These are phyloP conservation scores for Fringilla coelebs DNA, from an alignment of 2,797 vertebrate genomes.

Conservation along the genomic window DNA sequence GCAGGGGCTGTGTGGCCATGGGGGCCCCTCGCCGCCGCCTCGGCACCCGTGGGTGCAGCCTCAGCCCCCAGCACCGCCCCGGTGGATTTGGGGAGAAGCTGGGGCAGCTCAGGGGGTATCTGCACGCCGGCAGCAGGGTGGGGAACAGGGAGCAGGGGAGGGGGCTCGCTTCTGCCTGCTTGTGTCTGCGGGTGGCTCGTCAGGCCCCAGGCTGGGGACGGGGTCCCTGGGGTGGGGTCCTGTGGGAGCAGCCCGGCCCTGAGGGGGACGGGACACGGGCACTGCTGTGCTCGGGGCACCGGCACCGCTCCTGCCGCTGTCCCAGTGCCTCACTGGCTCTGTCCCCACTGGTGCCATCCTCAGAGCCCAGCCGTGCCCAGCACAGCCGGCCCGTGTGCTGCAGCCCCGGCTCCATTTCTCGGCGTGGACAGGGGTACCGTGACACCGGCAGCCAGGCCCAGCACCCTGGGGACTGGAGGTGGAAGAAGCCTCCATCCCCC, in stretches of 20 bases:
- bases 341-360: not conserved
- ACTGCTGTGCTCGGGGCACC: too few species aligned
- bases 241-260: not conserved
- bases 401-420: rapidly evolving
- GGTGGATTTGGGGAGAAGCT: rapidly evolving
- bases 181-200: rapidly evolving
- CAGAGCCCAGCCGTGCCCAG: not conserved
- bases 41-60: rapidly evolving
- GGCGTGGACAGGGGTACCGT: rapidly evolving
- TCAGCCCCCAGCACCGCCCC: rapidly evolving
- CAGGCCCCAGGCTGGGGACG: not conserved
- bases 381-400: rapidly evolving
- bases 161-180: not conserved
- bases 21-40: not conserved
- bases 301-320: not conserved
- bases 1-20: not conserved
- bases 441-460: not conserved
- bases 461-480: not conserved
- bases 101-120: not conserved
- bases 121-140: not conserved
- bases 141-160: rapidly evolving
- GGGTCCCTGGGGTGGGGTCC: not conserved
- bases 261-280: too few species aligned
- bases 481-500: not conserved
- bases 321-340: rapidly evolving